Percentiles rank a stretch among this genome's conserved stretches.
Evolutionary conservation across 2,113 vertebrate species (phyloP).

Genomic region (Pteropus alecto): DNA sequence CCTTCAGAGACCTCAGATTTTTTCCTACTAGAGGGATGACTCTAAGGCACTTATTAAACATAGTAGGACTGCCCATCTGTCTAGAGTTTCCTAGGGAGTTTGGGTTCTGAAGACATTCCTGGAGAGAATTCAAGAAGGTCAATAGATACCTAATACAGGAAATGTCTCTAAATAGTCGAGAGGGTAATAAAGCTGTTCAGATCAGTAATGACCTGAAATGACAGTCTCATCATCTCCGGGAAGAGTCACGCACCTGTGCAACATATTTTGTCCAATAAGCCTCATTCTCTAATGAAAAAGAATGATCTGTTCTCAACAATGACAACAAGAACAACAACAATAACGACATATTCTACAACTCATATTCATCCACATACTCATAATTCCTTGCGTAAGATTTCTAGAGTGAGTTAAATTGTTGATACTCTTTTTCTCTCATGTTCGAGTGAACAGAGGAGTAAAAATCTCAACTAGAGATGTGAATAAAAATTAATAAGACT

Average conservation of each 20-base stretch:
- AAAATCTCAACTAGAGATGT: neutral
- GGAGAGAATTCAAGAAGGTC: neutral
- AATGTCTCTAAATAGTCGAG: neutral
- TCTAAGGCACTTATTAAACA: neutral
- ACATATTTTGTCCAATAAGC: neutral
- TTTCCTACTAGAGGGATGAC: neutral
- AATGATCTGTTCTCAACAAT: neutral
- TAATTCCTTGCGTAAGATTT: neutral
- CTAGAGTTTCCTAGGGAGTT: neutral
- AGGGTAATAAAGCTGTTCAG: neutral
- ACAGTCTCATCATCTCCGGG: neutral
- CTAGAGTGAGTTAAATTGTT: neutral
- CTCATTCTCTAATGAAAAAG: neutral
- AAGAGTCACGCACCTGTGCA: neutral
- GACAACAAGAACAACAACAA: neutral
- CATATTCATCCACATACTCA: neutral
- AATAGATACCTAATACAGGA: neutral
- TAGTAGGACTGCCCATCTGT: neutral
- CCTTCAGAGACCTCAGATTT: neutral
- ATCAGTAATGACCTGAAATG: neutral
- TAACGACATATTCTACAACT: neutral
- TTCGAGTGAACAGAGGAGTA: neutral
- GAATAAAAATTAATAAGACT: constrained; percentile 17
- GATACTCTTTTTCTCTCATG: neutral
- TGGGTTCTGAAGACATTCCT: neutral